Conservation (phyloP, 2,113 vertebrate species). For the Mellivora capensis region DNA sequence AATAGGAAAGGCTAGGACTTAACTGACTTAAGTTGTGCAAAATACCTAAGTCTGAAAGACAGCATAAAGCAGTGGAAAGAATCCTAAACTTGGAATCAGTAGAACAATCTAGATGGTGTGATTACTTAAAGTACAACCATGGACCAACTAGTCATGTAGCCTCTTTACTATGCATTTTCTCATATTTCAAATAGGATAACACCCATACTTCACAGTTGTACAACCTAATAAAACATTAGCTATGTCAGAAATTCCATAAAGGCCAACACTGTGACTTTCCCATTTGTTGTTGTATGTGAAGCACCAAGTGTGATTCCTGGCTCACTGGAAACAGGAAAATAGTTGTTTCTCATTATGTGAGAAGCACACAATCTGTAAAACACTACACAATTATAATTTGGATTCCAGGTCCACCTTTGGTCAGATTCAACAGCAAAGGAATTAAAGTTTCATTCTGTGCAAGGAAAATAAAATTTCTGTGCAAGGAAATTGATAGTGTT, state of each 20-base stretch:
- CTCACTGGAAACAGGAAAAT: background rate
- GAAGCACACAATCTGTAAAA: background rate
- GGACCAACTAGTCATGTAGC: background rate
- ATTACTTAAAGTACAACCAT: background rate
- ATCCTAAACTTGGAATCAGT: background rate
- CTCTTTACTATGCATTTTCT: background rate
- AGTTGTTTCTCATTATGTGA: background rate
- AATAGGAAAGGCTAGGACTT: background rate
- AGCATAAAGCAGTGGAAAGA: background rate
- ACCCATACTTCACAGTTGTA: background rate
- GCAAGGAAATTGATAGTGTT: background rate
- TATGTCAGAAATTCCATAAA: background rate
- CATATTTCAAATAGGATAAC: background rate
- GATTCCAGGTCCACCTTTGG: background rate
- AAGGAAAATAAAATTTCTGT: background rate
- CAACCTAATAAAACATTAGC: background rate
- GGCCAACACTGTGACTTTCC: background rate
- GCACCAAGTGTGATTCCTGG: background rate
- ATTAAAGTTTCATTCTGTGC: background rate
- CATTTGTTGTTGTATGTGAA: background rate
- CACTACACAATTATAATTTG: background rate
- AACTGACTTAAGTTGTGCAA: background rate
- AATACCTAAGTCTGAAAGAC: constrained; percentile 1
- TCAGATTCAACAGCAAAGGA: background rate
- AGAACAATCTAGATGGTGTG: background rate